phyloP scores from a whole-genome alignment of 2,888 invertebrate species.

The Drosophila subquinaria region DNA sequence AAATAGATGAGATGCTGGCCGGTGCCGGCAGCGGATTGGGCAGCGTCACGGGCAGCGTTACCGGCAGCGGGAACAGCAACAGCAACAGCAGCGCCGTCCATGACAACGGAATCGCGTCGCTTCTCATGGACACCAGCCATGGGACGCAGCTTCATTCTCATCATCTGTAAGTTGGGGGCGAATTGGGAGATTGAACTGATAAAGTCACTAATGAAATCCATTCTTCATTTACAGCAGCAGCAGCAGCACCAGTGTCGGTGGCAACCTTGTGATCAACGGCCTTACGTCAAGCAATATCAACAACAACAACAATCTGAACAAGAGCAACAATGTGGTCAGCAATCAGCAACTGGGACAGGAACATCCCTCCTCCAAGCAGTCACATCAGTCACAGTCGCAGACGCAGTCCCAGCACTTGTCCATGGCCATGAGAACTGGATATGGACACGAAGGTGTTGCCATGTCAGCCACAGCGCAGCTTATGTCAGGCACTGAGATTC shows the following conservation, averaged over 20 bases:
- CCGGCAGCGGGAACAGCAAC: slow-evolving; percentile 53
- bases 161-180: slow-evolving; percentile 63
- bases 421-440: slow-evolving; percentile 42
- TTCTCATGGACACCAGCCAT: slow-evolving; percentile 66
- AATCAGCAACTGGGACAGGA: slow-evolving; percentile 60
- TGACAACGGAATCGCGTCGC: slow-evolving; percentile 58
- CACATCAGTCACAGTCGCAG: slow-evolving; percentile 34
- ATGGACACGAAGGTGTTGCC: slow-evolving; percentile 49
- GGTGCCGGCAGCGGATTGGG: slow-evolving; percentile 61
- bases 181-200: not conserved
- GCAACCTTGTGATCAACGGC: slow-evolving; percentile 81
- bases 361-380: slow-evolving; percentile 39
- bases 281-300: slow-evolving; percentile 82
- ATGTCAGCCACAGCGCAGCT: slow-evolving; percentile 52
- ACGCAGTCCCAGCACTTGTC: slow-evolving; percentile 33
- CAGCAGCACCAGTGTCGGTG: slow-evolving; percentile 65
- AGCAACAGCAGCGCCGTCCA: slow-evolving; percentile 67
- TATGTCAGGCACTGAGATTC: slow-evolving; percentile 62
- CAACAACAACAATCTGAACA: slow-evolving; percentile 60
- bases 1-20: slow-evolving; percentile 77
- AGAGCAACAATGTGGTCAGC: slow-evolving; percentile 40
- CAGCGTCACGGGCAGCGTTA: slow-evolving; percentile 69
- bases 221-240: slow-evolving; percentile 39
- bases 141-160: slow-evolving; percentile 48
- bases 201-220: not conserved